Percentiles rank a stretch among this genome's conserved stretches.
Evolutionary conservation across 2,113 vertebrate genomes (phyloP).

Genomic region (Myotis brandtii): DNA sequence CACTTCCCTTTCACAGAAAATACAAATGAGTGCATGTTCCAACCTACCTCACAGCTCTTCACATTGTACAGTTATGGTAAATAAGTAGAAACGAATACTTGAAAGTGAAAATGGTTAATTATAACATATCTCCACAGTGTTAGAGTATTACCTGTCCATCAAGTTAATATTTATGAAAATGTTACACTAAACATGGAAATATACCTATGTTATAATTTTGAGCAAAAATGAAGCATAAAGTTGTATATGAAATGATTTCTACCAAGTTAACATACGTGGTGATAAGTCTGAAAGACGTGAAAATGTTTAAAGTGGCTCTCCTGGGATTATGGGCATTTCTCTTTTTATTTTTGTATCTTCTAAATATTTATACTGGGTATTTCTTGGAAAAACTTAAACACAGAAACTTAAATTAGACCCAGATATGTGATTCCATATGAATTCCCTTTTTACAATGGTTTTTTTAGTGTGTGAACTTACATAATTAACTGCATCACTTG

Average conservation of each 20-base stretch:
- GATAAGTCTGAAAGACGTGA: not conserved
- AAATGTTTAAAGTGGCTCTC: not conserved
- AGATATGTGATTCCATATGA: not conserved
- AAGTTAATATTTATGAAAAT: not conserved
- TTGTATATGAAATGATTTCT: slow-evolving; percentile 2
- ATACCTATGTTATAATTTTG: not conserved
- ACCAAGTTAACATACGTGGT: not conserved
- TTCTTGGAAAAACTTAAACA: slow-evolving; percentile 18
- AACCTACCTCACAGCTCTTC: not conserved
- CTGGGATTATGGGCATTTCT: not conserved
- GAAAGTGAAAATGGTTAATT: not conserved
- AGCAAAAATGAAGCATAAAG: slow-evolving; percentile 39
- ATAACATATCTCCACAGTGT: not conserved
- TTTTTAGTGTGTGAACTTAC: not conserved
- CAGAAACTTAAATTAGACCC: slow-evolving; percentile 15
- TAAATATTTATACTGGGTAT: not conserved
- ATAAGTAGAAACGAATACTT: not conserved
- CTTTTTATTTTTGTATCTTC: slow-evolving; percentile 12
- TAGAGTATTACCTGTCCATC: not conserved
- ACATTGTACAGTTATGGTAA: not conserved
- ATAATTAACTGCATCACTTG: not conserved
- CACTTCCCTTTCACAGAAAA: not conserved
- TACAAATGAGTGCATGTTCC: not conserved
- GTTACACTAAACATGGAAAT: not conserved
- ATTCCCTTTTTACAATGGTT: not conserved